Evolutionary conservation across 2,797 vertebrate genomes (phyloP).

Genomic region (Menidia menidia): DNA sequence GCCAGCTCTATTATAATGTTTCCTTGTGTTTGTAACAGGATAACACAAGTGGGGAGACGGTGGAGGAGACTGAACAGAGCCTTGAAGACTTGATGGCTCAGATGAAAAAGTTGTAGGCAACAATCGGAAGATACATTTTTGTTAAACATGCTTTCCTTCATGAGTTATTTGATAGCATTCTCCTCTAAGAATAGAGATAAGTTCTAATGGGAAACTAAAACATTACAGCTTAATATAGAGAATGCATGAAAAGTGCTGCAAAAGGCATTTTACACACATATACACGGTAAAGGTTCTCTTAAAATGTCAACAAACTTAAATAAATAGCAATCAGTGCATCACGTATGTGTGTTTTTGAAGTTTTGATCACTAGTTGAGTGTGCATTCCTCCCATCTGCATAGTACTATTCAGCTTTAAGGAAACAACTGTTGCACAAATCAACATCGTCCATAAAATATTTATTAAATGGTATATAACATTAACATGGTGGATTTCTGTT

Average conservation of each 20-base stretch:
- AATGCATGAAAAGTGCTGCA: conserved; percentile 46
- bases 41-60: conserved; percentile 70
- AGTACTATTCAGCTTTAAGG: conserved; percentile 38
- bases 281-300: conserved; percentile 10
- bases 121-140: conserved; percentile 13
- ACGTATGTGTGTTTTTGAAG: conserved; percentile 35
- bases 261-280: conserved; percentile 13
- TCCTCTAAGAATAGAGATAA: conserved; percentile 7
- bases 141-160: not conserved
- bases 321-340: conserved; percentile 33
- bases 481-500: conserved; percentile 21
- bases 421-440: conserved; percentile 39
- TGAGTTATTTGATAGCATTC: conserved; percentile 18
- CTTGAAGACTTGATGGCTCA: conserved; percentile 96
- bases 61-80: conserved; percentile 91
- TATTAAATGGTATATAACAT: conserved; percentile 64
- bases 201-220: not conserved
- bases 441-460: conserved; percentile 77
- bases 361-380: conserved; percentile 8
- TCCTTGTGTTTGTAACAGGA: conserved; percentile 65
- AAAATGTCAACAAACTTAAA: conserved; percentile 15
- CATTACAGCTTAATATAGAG: not conserved
- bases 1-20: conserved; percentile 5
- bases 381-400: conserved; percentile 10
- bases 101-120: conserved; percentile 90